Percentiles rank a stretch among this genome's conserved stretches.
These are phyloP conservation scores for Maconellicoccus hirsutus DNA, from an alignment of 1,140 invertebrate genomes.

Conservation along the genomic window DNA sequence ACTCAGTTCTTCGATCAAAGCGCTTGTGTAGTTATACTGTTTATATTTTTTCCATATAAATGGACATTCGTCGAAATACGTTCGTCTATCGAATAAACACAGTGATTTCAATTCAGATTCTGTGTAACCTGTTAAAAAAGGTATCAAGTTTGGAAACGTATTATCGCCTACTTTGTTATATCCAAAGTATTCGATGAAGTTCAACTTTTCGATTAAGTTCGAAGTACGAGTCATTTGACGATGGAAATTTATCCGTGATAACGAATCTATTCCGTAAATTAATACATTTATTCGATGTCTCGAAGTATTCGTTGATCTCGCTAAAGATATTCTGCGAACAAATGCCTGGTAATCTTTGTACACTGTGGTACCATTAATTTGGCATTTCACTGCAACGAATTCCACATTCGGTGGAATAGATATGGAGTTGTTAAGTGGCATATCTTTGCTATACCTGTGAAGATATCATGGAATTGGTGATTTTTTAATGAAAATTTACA, in stretches of 20 bases:
- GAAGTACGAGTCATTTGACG: constrained; percentile 43
- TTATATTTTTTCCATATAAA: constrained; percentile 45
- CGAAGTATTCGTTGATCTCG: too few relatives aligned
- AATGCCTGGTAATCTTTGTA: neutral
- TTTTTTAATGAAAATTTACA: too few relatives aligned
- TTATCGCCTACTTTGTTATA: constrained; percentile 39
- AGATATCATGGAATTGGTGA: too few relatives aligned
- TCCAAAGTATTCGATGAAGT: constrained; percentile 36
- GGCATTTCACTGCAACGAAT: neutral
- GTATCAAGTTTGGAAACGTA: constrained; percentile 38
- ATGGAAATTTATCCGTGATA: constrained; percentile 45
- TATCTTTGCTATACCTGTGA: too few relatives aligned
- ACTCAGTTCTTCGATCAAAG: constrained; percentile 63
- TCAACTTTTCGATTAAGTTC: constrained; percentile 32
- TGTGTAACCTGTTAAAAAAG: constrained; percentile 34
- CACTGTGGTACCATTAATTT: neutral
- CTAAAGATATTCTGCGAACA: neutral
- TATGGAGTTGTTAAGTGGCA: neutral
- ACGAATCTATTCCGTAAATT: constrained; percentile 51
- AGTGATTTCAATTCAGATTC: constrained; percentile 30
- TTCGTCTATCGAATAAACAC: constrained; percentile 29
- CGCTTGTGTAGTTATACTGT: constrained; percentile 44
- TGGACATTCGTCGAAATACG: constrained; percentile 45
- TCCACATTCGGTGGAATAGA: neutral
- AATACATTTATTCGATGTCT: constrained; percentile 57